phyloP scores from a whole-genome alignment of 2,113 vertebrate species.

The Hystrix cristata region DNA sequence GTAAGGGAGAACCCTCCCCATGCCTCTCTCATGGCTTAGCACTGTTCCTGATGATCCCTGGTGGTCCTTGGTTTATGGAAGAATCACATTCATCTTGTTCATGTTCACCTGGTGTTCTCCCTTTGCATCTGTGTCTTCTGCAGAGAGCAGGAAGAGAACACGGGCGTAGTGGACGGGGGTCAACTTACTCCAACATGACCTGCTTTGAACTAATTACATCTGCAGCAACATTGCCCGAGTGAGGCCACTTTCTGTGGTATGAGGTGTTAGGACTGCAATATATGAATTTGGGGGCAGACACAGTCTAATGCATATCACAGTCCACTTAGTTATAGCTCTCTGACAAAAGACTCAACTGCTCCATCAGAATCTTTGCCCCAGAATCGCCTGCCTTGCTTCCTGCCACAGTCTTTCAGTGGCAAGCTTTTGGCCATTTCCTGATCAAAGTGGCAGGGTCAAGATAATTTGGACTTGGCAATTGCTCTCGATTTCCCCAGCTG shows the following conservation, averaged over 20 bases:
- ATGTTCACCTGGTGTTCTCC: background rate
- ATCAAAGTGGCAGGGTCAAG: background rate
- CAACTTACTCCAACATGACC: background rate
- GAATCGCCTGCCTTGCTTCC: background rate
- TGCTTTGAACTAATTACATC: slow-evolving; percentile 31
- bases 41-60: background rate
- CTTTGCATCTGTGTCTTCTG: background rate
- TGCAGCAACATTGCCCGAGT: background rate
- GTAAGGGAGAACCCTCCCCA: background rate
- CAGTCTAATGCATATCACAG: background rate
- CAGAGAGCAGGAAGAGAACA: background rate
- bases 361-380: background rate
- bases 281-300: background rate
- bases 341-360: background rate
- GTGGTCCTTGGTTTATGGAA: background rate
- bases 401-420: background rate
- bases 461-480: slow-evolving; percentile 49
- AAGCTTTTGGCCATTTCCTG: slow-evolving; percentile 25
- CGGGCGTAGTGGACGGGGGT: background rate
- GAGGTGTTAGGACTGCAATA: background rate
- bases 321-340: background rate
- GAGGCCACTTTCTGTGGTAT: background rate
- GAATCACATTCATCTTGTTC: background rate
- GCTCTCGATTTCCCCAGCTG: slow-evolving; percentile 19
- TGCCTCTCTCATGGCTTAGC: background rate